Conservation (phyloP, 2,888 invertebrate species). For the Enoplolaimus lenunculus region DNA sequence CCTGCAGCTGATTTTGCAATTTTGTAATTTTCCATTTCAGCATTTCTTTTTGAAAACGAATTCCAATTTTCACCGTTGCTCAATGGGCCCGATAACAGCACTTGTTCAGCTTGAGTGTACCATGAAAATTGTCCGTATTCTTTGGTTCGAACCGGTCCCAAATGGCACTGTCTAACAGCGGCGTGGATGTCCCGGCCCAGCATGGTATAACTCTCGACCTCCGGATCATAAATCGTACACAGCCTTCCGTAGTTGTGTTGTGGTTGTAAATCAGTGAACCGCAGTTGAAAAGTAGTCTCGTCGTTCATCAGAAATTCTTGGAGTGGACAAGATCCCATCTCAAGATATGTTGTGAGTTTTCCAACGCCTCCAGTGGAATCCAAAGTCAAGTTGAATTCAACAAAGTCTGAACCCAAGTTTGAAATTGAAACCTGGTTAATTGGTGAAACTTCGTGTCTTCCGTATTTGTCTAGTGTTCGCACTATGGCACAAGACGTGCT, state of each 20-base stretch:
- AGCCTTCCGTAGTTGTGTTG: background rate
- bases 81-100: too few relatives aligned
- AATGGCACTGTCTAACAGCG: slow-evolving; percentile 1
- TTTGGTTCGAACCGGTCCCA: slow-evolving; percentile 11
- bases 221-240: background rate
- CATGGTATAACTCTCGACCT: background rate
- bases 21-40: too few relatives aligned
- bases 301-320: background rate
- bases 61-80: too few relatives aligned
- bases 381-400: too few relatives aligned
- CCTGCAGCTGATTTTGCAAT: too few relatives aligned
- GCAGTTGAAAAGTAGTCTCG: too few relatives aligned
- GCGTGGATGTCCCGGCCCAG: slow-evolving; percentile 3
- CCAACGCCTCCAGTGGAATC: too few relatives aligned
- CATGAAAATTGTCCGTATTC: background rate
- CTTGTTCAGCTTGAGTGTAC: too few relatives aligned
- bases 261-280: background rate
- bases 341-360: background rate
- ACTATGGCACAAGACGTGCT: background rate
- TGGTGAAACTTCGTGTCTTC: background rate
- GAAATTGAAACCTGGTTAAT: too few relatives aligned
- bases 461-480: background rate
- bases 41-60: too few relatives aligned
- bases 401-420: background rate
- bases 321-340: background rate